Evolutionary conservation across 92 coral and sea anemone genomes (phyloP), one percentile per base, ranked within the genome.

Genomic region (Chrysogorgia sp.): DNA sequence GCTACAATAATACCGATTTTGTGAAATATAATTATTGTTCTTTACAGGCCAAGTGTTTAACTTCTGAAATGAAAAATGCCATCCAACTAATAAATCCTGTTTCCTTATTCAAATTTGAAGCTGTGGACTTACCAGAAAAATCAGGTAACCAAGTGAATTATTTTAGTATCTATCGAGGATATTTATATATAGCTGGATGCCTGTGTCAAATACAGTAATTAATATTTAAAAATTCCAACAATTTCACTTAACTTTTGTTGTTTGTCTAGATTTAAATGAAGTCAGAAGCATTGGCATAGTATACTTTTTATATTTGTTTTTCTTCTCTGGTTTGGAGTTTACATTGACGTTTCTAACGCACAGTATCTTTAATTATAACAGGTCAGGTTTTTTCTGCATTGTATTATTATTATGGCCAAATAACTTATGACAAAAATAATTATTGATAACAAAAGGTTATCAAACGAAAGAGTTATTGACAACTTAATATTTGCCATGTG

Each of bases 321-420:
- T 91, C 75, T 94, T 94, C 76, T 94, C 98, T 80, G 98, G 98
- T n/a, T 82, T 94, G 80, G 98, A 94, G 84, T 94, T 94, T 68
- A 94, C 98, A 20, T 87, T 94, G 32, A 94, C 98, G 10, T 94
- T 94, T 82, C 90, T 94, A 17, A 91, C 94, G 0, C 98, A 94
- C 83, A 91, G 85, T 71, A 86, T 91, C 80, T 94, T 91, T 61
- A 83, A 91, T 15, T 94, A 94, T 80, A 91, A 92, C 52, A 94
- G 97, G 98, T 94, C 71, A 30, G 70, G 13, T 31, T 29, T 24
- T 20, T 13, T 24, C 14, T 33, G 30, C 14, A 21, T 40, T 23
- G 23, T 19, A 22, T 35, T 67, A 30, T 25, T 40, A 55, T 26
- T 25, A 24, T 29, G 40, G 48, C 32, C 22, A 12, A 29, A 40